Percentiles rank a stretch among this genome's conserved stretches.
phyloP scores from a whole-genome alignment of 2,113 vertebrate genomes.

The Hipposideros armiger region DNA sequence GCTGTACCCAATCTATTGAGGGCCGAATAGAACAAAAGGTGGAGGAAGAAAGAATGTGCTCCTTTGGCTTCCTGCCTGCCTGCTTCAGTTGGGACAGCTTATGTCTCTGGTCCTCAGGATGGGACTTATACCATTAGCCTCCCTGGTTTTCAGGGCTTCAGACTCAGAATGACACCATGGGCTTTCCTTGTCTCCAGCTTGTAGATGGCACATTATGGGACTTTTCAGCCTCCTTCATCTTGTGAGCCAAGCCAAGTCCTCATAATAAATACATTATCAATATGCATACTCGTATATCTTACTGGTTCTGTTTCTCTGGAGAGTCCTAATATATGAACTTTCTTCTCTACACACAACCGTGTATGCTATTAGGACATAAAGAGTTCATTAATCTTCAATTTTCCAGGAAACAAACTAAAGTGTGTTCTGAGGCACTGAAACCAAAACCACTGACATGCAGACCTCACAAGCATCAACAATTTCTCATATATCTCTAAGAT shows the following conservation, averaged over 20 bases:
- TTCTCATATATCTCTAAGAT: neutral
- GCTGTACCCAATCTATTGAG: neutral
- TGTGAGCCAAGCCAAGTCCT: neutral
- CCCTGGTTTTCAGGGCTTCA: neutral
- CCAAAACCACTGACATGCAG: neutral
- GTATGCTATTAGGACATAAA: neutral
- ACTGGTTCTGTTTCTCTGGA: neutral
- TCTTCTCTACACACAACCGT: neutral
- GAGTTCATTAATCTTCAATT: neutral
- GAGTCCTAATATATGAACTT: neutral
- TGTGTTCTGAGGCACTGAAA: neutral
- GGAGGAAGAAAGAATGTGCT: neutral
- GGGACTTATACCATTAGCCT: neutral
- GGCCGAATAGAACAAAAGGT: neutral
- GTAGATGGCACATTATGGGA: neutral
- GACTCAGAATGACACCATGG: neutral
- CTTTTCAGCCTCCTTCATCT: neutral
- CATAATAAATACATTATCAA: neutral
- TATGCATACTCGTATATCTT: neutral
- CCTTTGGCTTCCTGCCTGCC: neutral
- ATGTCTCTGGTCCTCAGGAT: neutral
- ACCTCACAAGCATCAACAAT: neutral
- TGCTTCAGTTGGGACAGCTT: neutral
- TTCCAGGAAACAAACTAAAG: slow-evolving; percentile 12
- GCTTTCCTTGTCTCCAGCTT: neutral